Evolutionary conservation across 1,140 invertebrate species (phyloP).

Genomic region (Hylaeus volcanicus): DNA sequence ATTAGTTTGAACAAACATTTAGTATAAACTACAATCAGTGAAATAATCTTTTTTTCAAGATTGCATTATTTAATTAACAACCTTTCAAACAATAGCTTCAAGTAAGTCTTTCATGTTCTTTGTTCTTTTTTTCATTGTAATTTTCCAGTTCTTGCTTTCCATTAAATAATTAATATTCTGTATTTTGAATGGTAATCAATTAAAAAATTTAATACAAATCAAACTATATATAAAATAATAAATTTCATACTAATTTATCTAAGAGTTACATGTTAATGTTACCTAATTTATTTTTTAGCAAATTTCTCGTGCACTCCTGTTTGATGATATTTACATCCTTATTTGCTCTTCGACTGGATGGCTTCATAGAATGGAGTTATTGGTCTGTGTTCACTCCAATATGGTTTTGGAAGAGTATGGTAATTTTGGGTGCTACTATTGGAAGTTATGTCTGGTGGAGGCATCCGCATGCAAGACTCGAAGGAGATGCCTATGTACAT

Average conservation of each 20-base stretch:
- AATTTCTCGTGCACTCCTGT: conserved; percentile 97
- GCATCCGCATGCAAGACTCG: conserved; percentile 93
- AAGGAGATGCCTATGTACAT: conserved; percentile 97
- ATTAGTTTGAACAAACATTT: neutral
- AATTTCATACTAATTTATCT: neutral
- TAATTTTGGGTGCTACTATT: conserved; percentile 92
- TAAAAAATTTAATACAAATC: neutral
- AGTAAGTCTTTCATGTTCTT: neutral
- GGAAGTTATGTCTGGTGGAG: conserved; percentile 97
- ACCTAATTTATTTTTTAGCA: conserved; percentile 85
- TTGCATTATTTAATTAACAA: conserved; percentile 4
- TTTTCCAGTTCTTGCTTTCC: neutral
- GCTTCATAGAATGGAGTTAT: conserved; percentile 93
- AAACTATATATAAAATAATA: conserved; percentile 31
- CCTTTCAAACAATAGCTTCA: neutral
- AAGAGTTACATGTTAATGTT: neutral
- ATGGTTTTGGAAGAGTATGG: conserved; percentile 98
- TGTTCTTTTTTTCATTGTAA: neutral
- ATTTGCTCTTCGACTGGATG: conserved; percentile 94
- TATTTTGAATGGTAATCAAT: neutral
- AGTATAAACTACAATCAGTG: neutral
- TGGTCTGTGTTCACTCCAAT: conserved; percentile 97
- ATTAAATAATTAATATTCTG: neutral
- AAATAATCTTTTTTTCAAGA: neutral
- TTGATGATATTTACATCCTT: conserved; percentile 94